These are phyloP conservation scores for Acrobasis repandana DNA, from an alignment of 2,888 invertebrate species.

Conservation along the genomic window DNA sequence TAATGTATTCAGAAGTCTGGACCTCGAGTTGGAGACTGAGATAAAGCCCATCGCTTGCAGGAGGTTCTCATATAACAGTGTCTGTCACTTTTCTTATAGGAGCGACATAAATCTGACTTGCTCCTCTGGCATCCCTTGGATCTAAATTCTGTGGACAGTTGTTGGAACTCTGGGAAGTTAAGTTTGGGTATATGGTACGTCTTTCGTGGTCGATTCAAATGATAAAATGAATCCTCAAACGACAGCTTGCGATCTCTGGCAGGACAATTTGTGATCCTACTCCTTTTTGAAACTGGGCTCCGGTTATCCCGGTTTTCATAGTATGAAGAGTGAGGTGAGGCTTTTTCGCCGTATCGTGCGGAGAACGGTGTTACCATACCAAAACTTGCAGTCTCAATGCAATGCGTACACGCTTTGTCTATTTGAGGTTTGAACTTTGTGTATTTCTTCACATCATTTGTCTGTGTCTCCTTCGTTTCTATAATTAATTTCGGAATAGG, in stretches of 20 bases:
- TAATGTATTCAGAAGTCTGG: conserved; percentile 57
- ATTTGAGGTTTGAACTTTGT: conserved; percentile 31
- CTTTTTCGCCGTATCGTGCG: not conserved
- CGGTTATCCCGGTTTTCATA: not conserved
- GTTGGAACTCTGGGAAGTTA: too few species aligned
- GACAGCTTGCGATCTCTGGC: not conserved
- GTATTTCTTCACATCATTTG: conserved; percentile 24
- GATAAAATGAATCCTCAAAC: not conserved
- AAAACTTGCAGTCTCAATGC: conserved; percentile 39
- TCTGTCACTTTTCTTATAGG: not conserved
- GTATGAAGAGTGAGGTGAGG: not conserved
- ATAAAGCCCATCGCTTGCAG: conserved; percentile 59
- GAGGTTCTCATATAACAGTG: not conserved
- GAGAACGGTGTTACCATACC: conserved; percentile 35
- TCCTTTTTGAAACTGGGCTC: too few species aligned
- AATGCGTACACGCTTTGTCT: conserved; percentile 55
- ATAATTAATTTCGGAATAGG: conserved; percentile 31
- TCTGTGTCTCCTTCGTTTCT: conserved; percentile 48
- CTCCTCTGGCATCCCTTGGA: not conserved
- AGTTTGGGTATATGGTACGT: too few species aligned
- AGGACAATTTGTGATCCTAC: not conserved
- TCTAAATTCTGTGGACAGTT: not conserved
- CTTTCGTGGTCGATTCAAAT: not conserved
- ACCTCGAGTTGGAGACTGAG: conserved; percentile 50
- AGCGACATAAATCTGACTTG: not conserved